phyloP scores from a whole-genome alignment of 2,113 vertebrate species.

The Orycteropus afer region DNA sequence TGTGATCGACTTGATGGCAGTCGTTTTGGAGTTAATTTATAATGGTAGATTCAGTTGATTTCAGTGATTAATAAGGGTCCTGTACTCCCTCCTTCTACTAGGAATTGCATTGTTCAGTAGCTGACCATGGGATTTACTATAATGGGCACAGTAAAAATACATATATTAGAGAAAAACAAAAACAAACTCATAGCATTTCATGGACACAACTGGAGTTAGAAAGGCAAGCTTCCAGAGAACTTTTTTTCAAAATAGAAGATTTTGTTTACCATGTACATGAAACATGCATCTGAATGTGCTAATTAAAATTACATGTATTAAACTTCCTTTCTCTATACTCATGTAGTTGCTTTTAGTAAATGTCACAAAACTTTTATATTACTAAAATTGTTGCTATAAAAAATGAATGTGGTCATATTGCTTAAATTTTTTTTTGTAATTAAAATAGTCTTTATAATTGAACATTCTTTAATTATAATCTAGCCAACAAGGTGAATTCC shows the following conservation, averaged over 20 bases:
- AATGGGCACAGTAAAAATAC: constrained; percentile 1
- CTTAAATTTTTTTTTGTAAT: constrained; percentile 26
- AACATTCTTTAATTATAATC: neutral
- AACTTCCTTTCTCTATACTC: neutral
- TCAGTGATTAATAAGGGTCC: neutral
- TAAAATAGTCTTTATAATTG: neutral
- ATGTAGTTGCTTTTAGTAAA: constrained; percentile 29
- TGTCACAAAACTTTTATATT: constrained; percentile 5
- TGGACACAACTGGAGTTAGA: neutral
- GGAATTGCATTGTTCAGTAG: neutral
- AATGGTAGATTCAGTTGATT: constrained; percentile 33
- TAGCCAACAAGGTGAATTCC: neutral
- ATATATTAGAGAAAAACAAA: constrained; percentile 10
- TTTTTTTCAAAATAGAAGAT: constrained; percentile 21
- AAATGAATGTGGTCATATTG: neutral
- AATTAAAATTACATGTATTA: constrained; percentile 27
- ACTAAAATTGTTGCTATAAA: constrained; percentile 49
- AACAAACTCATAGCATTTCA: neutral
- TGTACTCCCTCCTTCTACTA: neutral
- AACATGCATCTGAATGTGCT: neutral
- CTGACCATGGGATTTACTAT: neutral
- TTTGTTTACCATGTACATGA: constrained; percentile 27
- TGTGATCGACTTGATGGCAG: too few species aligned
- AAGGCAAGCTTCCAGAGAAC: neutral
- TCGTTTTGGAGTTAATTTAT: too few species aligned